phyloP scores from a whole-genome alignment of 2,113 vertebrate genomes.

The Desmodus rotundus region DNA sequence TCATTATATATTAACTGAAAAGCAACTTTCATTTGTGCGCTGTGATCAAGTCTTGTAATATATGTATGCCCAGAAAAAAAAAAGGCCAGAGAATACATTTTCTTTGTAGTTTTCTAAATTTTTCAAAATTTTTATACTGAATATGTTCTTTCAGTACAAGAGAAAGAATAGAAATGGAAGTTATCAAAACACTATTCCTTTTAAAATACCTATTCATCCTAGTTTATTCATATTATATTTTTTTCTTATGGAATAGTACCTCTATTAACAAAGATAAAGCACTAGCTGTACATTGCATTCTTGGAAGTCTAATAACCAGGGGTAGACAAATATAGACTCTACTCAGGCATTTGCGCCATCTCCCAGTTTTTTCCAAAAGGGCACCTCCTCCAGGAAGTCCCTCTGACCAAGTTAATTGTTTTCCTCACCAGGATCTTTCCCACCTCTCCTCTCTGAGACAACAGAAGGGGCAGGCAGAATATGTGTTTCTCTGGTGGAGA shows the following conservation, averaged over 20 bases:
- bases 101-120: not conserved
- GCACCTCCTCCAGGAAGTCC: not conserved
- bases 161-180: not conserved
- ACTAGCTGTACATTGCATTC: not conserved
- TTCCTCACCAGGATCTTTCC: not conserved
- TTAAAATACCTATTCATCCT: not conserved
- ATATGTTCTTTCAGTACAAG: not conserved
- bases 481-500: not conserved
- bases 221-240: not conserved
- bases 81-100: not conserved
- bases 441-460: not conserved
- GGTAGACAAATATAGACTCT: not conserved
- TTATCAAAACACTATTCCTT: not conserved
- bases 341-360: rapidly evolving
- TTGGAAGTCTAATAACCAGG: not conserved
- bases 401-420: not conserved
- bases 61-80: not conserved
- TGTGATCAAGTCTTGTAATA: not conserved
- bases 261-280: not conserved
- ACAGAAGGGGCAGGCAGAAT: not conserved
- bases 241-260: not conserved
- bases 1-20: conserved; percentile 17
- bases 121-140: not conserved
- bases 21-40: not conserved
- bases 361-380: too few relatives aligned